phyloP scores from a whole-genome alignment of 2,888 invertebrate genomes.

The Lasioglossum lativentre region DNA sequence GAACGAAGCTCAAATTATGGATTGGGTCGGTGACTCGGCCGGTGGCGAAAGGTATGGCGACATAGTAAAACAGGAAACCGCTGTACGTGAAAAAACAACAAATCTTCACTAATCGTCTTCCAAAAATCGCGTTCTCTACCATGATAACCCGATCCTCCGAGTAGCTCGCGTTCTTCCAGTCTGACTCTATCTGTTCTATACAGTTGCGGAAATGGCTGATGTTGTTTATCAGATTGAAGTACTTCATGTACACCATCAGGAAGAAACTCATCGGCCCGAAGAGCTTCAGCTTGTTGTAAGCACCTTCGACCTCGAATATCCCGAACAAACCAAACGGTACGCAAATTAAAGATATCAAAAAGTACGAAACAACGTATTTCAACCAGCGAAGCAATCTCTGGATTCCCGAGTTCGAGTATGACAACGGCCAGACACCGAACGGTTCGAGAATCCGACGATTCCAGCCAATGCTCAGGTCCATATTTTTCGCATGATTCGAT shows the following conservation, averaged over 20 bases:
- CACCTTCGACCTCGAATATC: constrained; percentile 63
- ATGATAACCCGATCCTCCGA: constrained; percentile 70
- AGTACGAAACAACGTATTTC: constrained; percentile 28
- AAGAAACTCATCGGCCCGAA: constrained; percentile 74
- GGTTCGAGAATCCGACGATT: constrained; percentile 68
- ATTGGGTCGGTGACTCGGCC: constrained; percentile 32
- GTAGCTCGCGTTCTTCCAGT: constrained; percentile 69
- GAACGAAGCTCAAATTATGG: constrained; percentile 67
- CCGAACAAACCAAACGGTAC: constrained; percentile 67
- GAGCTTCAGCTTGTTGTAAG: constrained; percentile 60
- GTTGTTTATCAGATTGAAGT: constrained; percentile 64
- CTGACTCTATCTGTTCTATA: constrained; percentile 68
- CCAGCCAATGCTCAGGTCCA: constrained; percentile 63
- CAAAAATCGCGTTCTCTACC: constrained; percentile 69
- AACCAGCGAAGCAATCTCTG: neutral
- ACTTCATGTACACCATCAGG: constrained; percentile 73
- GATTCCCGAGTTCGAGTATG: neutral
- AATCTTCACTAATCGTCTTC: constrained; percentile 62
- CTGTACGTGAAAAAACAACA: constrained; percentile 66
- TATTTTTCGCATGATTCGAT: constrained; percentile 3
- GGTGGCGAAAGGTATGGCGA: constrained; percentile 47
- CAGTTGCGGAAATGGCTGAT: constrained; percentile 63
- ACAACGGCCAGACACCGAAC: constrained; percentile 70
- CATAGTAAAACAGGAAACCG: constrained; percentile 60
- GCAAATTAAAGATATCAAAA: constrained; percentile 67